Evolutionary conservation across 2,888 invertebrate species (phyloP), one percentile per base, ranked within the genome.

Genomic region (Lasioglossum marginatum): DNA sequence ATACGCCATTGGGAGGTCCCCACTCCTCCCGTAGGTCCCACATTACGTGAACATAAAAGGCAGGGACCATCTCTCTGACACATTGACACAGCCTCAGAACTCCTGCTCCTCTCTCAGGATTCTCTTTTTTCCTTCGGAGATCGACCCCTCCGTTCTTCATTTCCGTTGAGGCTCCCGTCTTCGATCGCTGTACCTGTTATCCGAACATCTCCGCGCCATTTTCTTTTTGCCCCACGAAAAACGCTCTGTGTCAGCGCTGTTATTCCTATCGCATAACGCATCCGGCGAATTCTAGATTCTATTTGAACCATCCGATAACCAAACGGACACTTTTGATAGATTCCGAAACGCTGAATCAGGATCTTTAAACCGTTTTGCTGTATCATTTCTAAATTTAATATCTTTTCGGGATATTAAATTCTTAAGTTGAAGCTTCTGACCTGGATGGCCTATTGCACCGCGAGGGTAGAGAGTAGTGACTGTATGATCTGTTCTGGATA

Each of bases 41-140:
- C 87, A 87, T 90, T 89, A 89, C 88, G 90, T 89, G 93, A 90
- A 93, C 93, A 92, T 93, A 93, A 93, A 93, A 93, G 93, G 93
- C 87, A 92, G 89, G 86, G 82, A 91, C 87, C 86, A 88, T 79
- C 88, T 90, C 89, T 91, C 92, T 92, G 93, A 92, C 93, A 92
- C 92, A 91, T 91, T 92, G 92, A 91, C 91, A 90, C 90, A 89
- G 84, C 92, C 90, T 89, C 82, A 81, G 88, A 89, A 82, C 79
- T 82, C 77, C 83, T 80, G 78, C 77, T 82, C 72, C 68, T 43
- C 73, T 63, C 57, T 23, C 70, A 72, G 70, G 71, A 60, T 79
- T 76, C 81, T 85, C 81, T 63, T 63, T 78, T 48, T 76, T 77
- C 34, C 34, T 40, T 12, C 27, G 37, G 31, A 63, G 57, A 79